A percentile compares a stretch with the other conserved stretches of the same genome.
phyloP scores from a whole-genome alignment of 92 coral and sea anemone species.

The Epizoanthus illoricatus region DNA sequence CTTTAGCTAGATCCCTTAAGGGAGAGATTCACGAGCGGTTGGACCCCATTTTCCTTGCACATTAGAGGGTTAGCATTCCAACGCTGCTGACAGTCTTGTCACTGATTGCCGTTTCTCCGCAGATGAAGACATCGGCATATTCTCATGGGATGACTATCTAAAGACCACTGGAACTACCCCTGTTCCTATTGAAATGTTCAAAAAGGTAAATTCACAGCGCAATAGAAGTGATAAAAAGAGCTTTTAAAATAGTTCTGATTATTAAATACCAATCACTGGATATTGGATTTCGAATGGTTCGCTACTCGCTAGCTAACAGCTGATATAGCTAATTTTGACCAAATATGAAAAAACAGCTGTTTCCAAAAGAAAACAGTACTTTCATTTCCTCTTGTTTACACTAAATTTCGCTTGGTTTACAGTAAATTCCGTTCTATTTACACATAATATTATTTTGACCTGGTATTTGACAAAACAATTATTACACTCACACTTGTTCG shows the following conservation, averaged over 20 bases:
- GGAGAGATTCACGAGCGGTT: not conserved
- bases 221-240: not conserved
- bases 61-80: not conserved
- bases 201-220: constrained; percentile 53
- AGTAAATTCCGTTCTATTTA: too few relatives aligned
- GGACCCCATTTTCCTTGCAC: not conserved
- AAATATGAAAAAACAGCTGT: too few relatives aligned
- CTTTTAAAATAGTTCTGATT: not conserved
- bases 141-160: constrained; percentile 87
- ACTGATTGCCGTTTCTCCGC: not conserved
- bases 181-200: constrained; percentile 71
- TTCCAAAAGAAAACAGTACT: too few relatives aligned
- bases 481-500: too few relatives aligned
- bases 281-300: too few relatives aligned
- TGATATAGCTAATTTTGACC: too few relatives aligned
- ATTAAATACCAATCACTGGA: not conserved
- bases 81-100: not conserved
- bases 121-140: constrained; percentile 97
- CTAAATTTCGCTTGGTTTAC: too few relatives aligned
- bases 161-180: constrained; percentile 81
- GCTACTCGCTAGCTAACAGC: too few relatives aligned
- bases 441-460: too few relatives aligned
- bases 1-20: too few relatives aligned
- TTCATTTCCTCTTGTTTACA: too few relatives aligned
- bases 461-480: too few relatives aligned